Evolutionary conservation across 1,140 invertebrate species (phyloP), one percentile per base, ranked within the genome.

Genomic region (Gryllus bimaculatus): DNA sequence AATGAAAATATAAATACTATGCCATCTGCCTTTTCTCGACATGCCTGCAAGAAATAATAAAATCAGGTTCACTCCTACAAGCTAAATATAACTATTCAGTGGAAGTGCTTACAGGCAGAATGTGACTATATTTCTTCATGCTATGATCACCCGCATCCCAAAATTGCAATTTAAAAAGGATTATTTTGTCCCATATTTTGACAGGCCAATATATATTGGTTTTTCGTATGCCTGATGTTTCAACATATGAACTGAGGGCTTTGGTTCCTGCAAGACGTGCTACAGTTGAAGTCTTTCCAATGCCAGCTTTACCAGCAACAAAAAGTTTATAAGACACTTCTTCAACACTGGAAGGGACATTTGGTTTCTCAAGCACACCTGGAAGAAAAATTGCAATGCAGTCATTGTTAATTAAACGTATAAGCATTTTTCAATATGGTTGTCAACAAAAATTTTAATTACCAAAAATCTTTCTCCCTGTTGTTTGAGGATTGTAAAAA

Each of bases 241-340:
- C 90, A 76, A 84, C 82, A 77, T 89, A 88, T 47, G 78, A 79
- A 48, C 77, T 79, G 26, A 83, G 83, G 75, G 83, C 82, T 79
- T 80, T 81, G 76, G 83, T 83, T 8, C 89, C 90, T 75, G 88
- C 85, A n/a, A 91, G 83, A 80, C 87, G 85, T 15, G 88, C 84
- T 49, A 90, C 85, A 7, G 88, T 88, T 13, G 86, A 86, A 8
- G 89, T 89, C 82, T 90, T 91, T 10, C 90, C 90, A 66, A 89
- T 87, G 8, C 89, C 88, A 48, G 86, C 84, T 84, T 88, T 89
- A 12, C 90, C 90, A 48, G 86, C 84, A 80, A 90, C 84, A 81
- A 89, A 88, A 48, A 91, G 83, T 82, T 91, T 91, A 81, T 90
- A 91, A 8, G 84, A 86, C n/a, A 89, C 88, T 84, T 91, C 89